Conservation (phyloP, 2,113 vertebrate species). For the Capra hircus region DNA sequence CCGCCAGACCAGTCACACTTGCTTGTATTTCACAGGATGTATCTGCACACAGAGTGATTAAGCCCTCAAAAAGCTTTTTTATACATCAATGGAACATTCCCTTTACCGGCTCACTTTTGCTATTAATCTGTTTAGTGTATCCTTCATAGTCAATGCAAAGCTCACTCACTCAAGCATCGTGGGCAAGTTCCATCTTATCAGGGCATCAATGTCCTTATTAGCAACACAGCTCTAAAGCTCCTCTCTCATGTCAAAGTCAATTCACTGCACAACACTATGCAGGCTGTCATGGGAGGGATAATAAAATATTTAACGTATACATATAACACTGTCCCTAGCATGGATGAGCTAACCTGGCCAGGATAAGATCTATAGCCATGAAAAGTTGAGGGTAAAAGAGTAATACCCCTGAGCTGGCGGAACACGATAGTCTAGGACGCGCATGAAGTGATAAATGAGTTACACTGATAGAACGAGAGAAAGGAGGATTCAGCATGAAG, state of each 20-base stretch:
- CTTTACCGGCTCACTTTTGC: background rate
- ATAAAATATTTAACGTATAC: background rate
- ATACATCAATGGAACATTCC: background rate
- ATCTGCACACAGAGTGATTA: slow-evolving; percentile 38
- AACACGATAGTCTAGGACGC: background rate
- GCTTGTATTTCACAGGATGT: slow-evolving; percentile 23
- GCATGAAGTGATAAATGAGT: background rate
- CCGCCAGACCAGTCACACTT: slow-evolving; percentile 22
- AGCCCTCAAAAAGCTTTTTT: slow-evolving; percentile 16
- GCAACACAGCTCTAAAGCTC: background rate
- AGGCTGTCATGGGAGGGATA: background rate
- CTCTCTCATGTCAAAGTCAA: background rate
- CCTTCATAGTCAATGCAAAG: background rate
- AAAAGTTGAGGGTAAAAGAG: background rate
- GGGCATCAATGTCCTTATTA: background rate
- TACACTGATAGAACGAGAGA: background rate
- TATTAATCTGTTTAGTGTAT: background rate
- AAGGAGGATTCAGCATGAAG: background rate
- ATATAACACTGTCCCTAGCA: background rate
- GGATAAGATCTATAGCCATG: background rate
- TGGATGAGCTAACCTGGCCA: background rate
- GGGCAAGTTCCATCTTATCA: background rate
- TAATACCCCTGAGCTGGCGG: background rate
- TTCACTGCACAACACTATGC: background rate
- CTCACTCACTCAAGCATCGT: background rate